Base-by-base conservation (phyloP, 2,797 vertebrate species). In the Pitangus sulphuratus region DNA sequence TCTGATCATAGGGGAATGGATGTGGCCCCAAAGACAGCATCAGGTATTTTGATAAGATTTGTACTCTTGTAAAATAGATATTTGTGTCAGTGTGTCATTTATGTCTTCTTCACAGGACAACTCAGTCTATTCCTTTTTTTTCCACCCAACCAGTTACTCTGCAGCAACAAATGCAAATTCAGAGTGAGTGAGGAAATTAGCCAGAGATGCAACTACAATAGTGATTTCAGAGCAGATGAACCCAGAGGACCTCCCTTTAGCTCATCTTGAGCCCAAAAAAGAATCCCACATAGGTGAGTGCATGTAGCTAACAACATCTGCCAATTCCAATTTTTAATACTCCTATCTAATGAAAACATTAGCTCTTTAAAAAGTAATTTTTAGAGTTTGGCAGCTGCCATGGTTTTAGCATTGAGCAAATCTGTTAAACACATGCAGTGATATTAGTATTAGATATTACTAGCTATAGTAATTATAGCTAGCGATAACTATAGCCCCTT, bases 1-100 rank as follows among this genome's bases (percentile, higher is more conserved):
- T 81, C 26, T 17, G 11, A 57, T 53, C 5, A 19, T 0, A 0
- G 3, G 3, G 20, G 15, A 51, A 4, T 7, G 2, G 20, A 20
- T 2, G 1, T 1, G 3, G 15, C 9, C 68, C 11, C 20, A 79
- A 57, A 15, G 68, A 53, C 6, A 5, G 5, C 48, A 68, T 9
- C 3, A 30, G 39, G 3, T 31, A 42, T 56, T 78, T 57, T 37
- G 8, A 12, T 22, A 35, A 12, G 45, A 22, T 22, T 42, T 66
- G 7, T 6, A 40, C 6, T 45, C 21, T 45, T 28, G 9, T 44
- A 33, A 48, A 42, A 53, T 6, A 31, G 3, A 19, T 33, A 9
- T 42, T 47, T 74, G 28, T 53, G 30, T 50, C n/a, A 31, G 15
- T 33, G 15, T 33, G 21, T 40, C 33, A 18, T 77, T 76, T 50